A percentile compares a stretch with the other conserved stretches of the same genome.
Evolutionary conservation across 2,888 invertebrate genomes (phyloP).

Genomic region (Cryptocephalus moraei): DNA sequence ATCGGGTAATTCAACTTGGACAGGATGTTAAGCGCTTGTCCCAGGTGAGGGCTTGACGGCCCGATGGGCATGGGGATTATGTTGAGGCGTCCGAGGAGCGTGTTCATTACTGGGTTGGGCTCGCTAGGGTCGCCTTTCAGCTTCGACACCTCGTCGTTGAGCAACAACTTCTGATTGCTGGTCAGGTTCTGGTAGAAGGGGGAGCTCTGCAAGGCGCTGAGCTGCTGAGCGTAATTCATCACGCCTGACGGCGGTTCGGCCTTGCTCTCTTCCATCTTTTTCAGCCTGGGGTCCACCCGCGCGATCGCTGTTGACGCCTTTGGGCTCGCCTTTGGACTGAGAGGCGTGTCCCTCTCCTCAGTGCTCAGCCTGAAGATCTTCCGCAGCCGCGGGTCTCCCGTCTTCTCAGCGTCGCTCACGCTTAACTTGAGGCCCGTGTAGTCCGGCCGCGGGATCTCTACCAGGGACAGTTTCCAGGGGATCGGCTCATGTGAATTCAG

Average conservation of each 20-base stretch:
- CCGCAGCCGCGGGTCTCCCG: conserved; percentile 64
- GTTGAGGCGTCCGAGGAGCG: conserved; percentile 53
- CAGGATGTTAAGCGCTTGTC: conserved; percentile 38
- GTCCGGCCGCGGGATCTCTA: conserved; percentile 64
- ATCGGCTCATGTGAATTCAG: conserved; percentile 69
- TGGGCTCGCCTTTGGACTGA: conserved; percentile 42
- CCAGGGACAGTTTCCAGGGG: conserved; percentile 47
- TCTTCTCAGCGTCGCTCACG: conserved; percentile 59
- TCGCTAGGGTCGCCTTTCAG: conserved; percentile 41
- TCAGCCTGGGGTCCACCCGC: conserved; percentile 27
- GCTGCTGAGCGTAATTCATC: conserved; percentile 46
- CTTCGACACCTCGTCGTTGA: conserved; percentile 57
- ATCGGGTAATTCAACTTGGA: conserved; percentile 38
- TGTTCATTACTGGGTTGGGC: conserved; percentile 47
- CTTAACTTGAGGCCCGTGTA: conserved; percentile 64
- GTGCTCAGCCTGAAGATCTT: conserved; percentile 60
- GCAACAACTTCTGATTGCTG: conserved; percentile 60
- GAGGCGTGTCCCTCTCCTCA: conserved; percentile 49
- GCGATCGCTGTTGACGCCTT: conserved; percentile 34
- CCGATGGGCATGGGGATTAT: conserved; percentile 26
- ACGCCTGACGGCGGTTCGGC: conserved; percentile 23
- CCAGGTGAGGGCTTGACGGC: conserved; percentile 33
- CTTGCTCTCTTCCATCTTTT: conserved; percentile 24
- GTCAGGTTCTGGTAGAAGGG: conserved; percentile 62
- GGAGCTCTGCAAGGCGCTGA: conserved; percentile 56